phyloP scores from a whole-genome alignment of 2,797 vertebrate species.

The Cephalopachus bancanus region DNA sequence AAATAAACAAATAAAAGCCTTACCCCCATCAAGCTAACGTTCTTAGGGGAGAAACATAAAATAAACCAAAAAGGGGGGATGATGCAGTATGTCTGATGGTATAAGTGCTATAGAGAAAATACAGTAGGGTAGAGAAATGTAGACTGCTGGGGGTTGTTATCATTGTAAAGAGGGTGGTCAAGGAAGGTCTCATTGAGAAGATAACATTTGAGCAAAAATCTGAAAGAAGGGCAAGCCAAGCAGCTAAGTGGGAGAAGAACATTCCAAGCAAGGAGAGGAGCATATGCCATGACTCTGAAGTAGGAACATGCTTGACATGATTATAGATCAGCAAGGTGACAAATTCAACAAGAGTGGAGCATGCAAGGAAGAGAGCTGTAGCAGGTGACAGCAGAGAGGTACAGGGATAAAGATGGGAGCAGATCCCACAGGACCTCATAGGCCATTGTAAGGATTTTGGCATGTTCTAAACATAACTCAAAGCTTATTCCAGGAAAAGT shows the following conservation, averaged over 20 bases:
- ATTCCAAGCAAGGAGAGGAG: neutral
- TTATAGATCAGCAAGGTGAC: neutral
- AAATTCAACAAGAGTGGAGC: fast-evolving
- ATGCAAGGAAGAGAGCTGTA: neutral
- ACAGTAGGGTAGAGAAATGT: neutral
- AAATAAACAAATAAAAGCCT: neutral
- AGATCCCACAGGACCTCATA: too few species aligned
- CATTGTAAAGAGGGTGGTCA: neutral
- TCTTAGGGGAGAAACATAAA: neutral
- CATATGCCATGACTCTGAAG: neutral
- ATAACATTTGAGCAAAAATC: neutral
- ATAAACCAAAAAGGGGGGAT: neutral
- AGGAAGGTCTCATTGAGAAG: neutral
- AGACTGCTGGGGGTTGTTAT: neutral
- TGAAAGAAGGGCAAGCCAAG: neutral
- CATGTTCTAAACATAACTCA: neutral
- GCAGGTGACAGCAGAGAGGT: neutral
- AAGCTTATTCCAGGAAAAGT: neutral
- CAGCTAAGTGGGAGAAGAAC: neutral
- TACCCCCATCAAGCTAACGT: neutral
- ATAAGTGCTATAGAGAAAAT: neutral
- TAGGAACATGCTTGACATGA: neutral
- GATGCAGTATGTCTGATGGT: neutral
- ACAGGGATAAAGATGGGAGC: neutral
- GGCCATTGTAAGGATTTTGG: neutral